Conservation (phyloP, 2,888 invertebrate species). For the Tipula confusa region DNA sequence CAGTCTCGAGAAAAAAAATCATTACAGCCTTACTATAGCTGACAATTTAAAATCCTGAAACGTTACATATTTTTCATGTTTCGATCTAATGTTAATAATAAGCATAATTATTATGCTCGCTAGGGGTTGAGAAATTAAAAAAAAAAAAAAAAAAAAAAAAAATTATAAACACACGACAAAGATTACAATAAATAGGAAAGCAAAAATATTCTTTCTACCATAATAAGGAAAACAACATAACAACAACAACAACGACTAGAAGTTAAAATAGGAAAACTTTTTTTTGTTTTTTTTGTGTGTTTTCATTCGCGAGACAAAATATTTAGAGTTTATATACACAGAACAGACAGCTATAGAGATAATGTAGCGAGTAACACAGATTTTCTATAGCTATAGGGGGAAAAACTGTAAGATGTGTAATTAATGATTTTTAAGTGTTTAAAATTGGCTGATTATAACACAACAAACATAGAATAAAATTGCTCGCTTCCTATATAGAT, state of each 20-base stretch:
- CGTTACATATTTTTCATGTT: not conserved
- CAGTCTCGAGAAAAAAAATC: too few species aligned
- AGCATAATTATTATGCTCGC: not conserved
- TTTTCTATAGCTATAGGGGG: not conserved
- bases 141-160: too few species aligned
- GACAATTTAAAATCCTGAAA: too few species aligned
- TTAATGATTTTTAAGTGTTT: not conserved
- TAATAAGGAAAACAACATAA: not conserved
- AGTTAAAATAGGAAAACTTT: not conserved
- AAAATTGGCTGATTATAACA: not conserved
- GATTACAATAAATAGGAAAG: not conserved
- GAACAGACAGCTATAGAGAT: not conserved
- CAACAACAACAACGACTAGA: not conserved
- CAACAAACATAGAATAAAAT: not conserved
- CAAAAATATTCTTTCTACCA: not conserved
- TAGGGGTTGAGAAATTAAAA: too few species aligned
- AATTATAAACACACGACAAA: not conserved
- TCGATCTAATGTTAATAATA: not conserved
- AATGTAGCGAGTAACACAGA: not conserved
- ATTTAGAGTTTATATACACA: not conserved
- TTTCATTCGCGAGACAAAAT: not conserved
- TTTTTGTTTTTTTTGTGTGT: not conserved
- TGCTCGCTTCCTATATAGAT: not conserved
- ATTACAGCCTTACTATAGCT: too few species aligned
- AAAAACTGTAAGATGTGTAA: not conserved